Base-by-base conservation (phyloP, 2,797 vertebrate genomes). In the Periophthalmus magnuspinnatus region DNA sequence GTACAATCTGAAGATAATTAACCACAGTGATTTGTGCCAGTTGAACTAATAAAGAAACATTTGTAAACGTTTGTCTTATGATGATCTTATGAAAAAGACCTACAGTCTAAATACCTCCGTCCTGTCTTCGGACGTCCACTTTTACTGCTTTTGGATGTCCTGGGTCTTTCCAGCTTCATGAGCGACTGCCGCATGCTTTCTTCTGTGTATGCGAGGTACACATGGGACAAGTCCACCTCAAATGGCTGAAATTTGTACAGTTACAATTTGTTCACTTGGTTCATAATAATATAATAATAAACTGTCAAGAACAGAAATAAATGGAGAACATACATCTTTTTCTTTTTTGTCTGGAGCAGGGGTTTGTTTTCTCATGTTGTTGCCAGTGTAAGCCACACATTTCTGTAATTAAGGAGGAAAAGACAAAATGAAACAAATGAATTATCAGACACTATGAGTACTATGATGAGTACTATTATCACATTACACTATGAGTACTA, bases 301-400 rank as follows among this genome's bases (percentile, higher is more conserved):
- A 24, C 7, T 14, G 45, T 41, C n/a, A 41, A 41, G 10, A 24
- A 41, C 9, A 41, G 13, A 22, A 45, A 45, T 22, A 45, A 0
- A 16, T 14, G 45, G 58, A 66, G 3, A 21, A 84, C 96, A 96
- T 92, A 98, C 98, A 88, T 99, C 97, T 92, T 99, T 99, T 86
- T 99, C 98, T 83, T 98, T 98, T 88, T 99, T 98, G 90, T 99
- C 98, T 65, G 95, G 94, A 63, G 97, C 93, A 17, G 98, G 97
- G 0, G 96, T 98, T 84, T 99, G 97, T 83, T 99, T 99, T 86
- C 97, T 95, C 97, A 99, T 99, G 65, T 99, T 99, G 92, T 99
- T 99, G 71, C 98, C 98, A 38, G 98, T 99, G 79, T 98, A 99
- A 0, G 98, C 98, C 80, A 99, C 98, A 82, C 97, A 99, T 95